Evolutionary conservation across 2,888 invertebrate genomes (phyloP).

Genomic region (Drosophila macrospina): DNA sequence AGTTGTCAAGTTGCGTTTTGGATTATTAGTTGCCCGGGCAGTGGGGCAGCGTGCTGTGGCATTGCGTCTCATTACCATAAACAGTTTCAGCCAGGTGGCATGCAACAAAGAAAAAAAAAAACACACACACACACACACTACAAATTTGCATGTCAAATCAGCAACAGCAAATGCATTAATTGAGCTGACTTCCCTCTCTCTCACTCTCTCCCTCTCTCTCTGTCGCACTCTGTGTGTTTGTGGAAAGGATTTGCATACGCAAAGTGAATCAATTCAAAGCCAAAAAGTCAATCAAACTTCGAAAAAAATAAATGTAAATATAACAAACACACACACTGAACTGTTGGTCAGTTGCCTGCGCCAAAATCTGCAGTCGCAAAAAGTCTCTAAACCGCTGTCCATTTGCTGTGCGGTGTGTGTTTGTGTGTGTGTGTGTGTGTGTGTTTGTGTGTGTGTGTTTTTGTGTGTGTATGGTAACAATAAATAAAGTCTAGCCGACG

Average conservation of each 20-base stretch:
- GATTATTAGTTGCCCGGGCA: conserved; percentile 62
- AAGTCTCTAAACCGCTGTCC: conserved; percentile 39
- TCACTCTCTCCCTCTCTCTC: conserved; percentile 1
- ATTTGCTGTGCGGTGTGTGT: conserved; percentile 24
- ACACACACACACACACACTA: background rate
- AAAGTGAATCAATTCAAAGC: conserved; percentile 71
- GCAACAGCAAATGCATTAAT: conserved; percentile 48
- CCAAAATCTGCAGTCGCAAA: conserved; percentile 17
- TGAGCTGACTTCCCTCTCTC: conserved; percentile 7
- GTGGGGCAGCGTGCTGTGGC: background rate
- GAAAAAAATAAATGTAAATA: conserved; percentile 50
- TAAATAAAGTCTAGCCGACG: conserved; percentile 76
- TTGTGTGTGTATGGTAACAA: conserved; percentile 62
- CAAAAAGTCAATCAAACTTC: conserved; percentile 77
- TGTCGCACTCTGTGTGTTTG: conserved; percentile 22
- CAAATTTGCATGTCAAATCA: conserved; percentile 32
- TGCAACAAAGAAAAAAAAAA: conserved; percentile 23
- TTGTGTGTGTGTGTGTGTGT: conserved; percentile 22
- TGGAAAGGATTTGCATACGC: conserved; percentile 50
- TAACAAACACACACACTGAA: conserved; percentile 13
- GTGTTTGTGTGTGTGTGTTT: conserved; percentile 35
- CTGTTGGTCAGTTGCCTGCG: conserved; percentile 35
- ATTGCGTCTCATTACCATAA: conserved; percentile 46
- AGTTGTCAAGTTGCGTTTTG: conserved; percentile 63
- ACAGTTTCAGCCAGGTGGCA: conserved; percentile 41